These are phyloP conservation scores for Sinocyclocheilus rhinocerous DNA, from an alignment of 2,113 vertebrate species.

Conservation along the genomic window DNA sequence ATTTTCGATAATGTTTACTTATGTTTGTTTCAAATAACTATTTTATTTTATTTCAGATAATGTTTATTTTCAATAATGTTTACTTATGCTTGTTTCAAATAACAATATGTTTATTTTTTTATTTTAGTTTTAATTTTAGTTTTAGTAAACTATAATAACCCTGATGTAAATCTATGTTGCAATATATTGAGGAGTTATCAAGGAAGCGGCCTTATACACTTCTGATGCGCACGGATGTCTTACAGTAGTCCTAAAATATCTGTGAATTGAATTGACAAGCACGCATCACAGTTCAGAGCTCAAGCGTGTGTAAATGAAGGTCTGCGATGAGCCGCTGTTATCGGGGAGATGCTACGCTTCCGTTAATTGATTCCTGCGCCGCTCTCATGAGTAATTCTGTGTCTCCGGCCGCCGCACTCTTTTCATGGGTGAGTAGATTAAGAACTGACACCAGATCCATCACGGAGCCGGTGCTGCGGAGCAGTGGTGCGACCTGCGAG, in stretches of 20 bases:
- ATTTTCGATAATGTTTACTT: too few species aligned
- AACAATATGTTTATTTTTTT: background rate
- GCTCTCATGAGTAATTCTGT: constrained; percentile 62
- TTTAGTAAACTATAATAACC: background rate
- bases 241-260: background rate
- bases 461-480: constrained; percentile 31
- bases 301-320: background rate
- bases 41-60: too few species aligned
- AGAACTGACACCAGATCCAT: constrained; percentile 69
- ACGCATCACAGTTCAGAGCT: background rate
- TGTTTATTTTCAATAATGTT: too few species aligned
- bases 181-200: background rate
- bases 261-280: background rate
- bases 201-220: background rate
- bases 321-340: constrained; percentile 45
- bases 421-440: constrained; percentile 68
- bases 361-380: constrained; percentile 66
- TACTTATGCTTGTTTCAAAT: background rate
- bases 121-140: background rate
- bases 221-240: background rate
- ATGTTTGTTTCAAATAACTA: too few species aligned
- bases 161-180: background rate
- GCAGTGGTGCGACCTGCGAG: background rate
- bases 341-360: constrained; percentile 53
- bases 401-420: constrained; percentile 57